Percentiles rank a stretch among this genome's conserved stretches.
phyloP scores from a whole-genome alignment of 2,888 invertebrate species.

The Nemotelus nigrinus region DNA sequence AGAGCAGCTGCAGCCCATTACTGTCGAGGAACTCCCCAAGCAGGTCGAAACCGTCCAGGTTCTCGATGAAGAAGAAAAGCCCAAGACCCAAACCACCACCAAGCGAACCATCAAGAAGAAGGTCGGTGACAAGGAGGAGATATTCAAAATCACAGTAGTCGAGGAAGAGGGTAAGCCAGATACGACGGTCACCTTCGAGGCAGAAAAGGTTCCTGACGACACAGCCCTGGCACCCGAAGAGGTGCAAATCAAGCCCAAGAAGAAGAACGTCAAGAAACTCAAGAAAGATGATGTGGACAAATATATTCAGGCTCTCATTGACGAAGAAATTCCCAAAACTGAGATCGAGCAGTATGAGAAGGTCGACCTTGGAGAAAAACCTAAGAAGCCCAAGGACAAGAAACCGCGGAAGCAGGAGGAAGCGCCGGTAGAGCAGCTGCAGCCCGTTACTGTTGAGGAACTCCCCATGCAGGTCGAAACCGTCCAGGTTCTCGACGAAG shows the following conservation, averaged over 20 bases:
- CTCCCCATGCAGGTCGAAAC: conserved; percentile 56
- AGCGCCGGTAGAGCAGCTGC: conserved; percentile 52
- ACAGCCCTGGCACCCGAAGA: conserved; percentile 4
- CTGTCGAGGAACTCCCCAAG: conserved; percentile 55
- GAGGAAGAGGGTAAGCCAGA: conserved; percentile 62
- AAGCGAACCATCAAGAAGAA: conserved; percentile 66
- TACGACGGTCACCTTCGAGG: conserved; percentile 59
- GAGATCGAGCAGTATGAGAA: conserved; percentile 65
- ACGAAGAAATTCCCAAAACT: conserved; percentile 62
- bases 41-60: conserved; percentile 58
- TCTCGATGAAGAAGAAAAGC: conserved; percentile 52
- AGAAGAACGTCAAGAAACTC: conserved; percentile 19
- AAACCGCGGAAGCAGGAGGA: conserved; percentile 57
- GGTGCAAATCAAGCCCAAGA: conserved; percentile 56
- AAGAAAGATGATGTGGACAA: conserved; percentile 60
- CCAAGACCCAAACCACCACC: conserved; percentile 55
- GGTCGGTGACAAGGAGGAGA: conserved; percentile 62
- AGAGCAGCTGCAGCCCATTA: background rate
- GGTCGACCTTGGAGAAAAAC: conserved; percentile 63
- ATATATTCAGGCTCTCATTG: conserved; percentile 61
- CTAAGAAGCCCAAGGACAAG: conserved; percentile 57
- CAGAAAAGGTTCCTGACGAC: conserved; percentile 54
- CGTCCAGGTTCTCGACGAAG: conserved; percentile 52
- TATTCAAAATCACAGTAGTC: conserved; percentile 62
- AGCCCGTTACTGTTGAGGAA: conserved; percentile 54